phyloP scores from a whole-genome alignment of 2,888 invertebrate genomes.

The Sarcophaga subvicina region DNA sequence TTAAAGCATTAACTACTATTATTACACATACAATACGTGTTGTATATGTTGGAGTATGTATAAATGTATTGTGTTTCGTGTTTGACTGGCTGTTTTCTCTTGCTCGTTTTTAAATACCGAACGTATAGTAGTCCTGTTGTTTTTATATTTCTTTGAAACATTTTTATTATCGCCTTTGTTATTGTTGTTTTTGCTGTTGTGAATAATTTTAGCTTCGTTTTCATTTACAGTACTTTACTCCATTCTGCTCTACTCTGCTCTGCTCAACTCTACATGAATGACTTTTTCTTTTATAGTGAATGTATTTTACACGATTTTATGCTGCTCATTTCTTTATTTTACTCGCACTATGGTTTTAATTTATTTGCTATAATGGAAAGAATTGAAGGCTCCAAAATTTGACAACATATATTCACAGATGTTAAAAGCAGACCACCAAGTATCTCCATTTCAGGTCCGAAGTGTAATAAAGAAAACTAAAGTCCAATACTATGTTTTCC shows the following conservation, averaged over 20 bases:
- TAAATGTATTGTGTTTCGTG: conserved; percentile 30
- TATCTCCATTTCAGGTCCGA: too few relatives aligned
- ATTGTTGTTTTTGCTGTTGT: conserved; percentile 32
- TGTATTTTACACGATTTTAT: conserved; percentile 18
- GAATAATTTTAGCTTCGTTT: conserved; percentile 42
- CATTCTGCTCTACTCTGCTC: neutral
- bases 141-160: conserved; percentile 18
- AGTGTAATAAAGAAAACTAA: too few relatives aligned
- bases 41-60: neutral
- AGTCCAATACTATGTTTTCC: too few relatives aligned
- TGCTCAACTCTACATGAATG: conserved; percentile 17
- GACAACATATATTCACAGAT: too few relatives aligned
- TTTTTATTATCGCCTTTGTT: conserved; percentile 11
- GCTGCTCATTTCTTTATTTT: conserved; percentile 1
- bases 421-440: too few relatives aligned
- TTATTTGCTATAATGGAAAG: neutral
- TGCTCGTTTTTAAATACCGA: neutral
- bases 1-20: conserved; percentile 46
- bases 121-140: conserved; percentile 29
- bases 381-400: too few relatives aligned
- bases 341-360: conserved; percentile 32
- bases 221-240: conserved; percentile 22
- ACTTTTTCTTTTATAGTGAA: conserved; percentile 39
- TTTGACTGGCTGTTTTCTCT: conserved; percentile 48
- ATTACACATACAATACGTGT: neutral